Base-by-base conservation (phyloP, 2,797 vertebrate species). In the Parauchenoglanis punctatus region DNA sequence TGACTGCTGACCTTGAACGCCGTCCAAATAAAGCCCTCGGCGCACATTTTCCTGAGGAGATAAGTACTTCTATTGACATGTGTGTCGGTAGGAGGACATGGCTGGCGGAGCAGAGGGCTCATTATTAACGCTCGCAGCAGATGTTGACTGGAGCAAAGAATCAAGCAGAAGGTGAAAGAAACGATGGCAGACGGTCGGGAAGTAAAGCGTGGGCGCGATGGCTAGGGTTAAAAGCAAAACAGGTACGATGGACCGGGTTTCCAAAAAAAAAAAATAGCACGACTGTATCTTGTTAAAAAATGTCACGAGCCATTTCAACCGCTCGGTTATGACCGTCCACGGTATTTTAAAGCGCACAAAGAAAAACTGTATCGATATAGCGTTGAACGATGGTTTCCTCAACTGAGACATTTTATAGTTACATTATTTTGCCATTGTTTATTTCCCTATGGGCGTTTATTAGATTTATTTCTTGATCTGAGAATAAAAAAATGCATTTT, bases 1-100 rank as follows among this genome's bases (percentile, higher is more conserved):
- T 86, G 49, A 90, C 76, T 76, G 83, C 84, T 78, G 81, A 86
- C 86, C 85, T 90, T 90, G 85, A 87, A 89, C 17, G 80, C 46
- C 73, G 72, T 52, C 80, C 75, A 88, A 86, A 83, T 85, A 78
- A 87, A 85, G 23, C 59, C 31, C 80, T 82, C 23, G 65, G 76
- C 81, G 75, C 77, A 81, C 72, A 75, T 90, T 83, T 85, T 77
- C 82, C 86, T 84, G 86, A 54, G 59, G 44, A 85, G 88, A 90
- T 87, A 87, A 67, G 52, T 49, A 46, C 65, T 54, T n/a, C 77
- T 90, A 90, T 88, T 88, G 87, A 84, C 82, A 76, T 65, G 65
- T 20, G 83, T 58, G 84, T 82, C 61, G 75, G 87, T 54, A 61
- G 35, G 72, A 88, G 85, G 87, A 90, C 75, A 78, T 40, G 68